These are phyloP conservation scores for Tyria jacobaeae DNA, from an alignment of 2,888 invertebrate species.

Conservation along the genomic window DNA sequence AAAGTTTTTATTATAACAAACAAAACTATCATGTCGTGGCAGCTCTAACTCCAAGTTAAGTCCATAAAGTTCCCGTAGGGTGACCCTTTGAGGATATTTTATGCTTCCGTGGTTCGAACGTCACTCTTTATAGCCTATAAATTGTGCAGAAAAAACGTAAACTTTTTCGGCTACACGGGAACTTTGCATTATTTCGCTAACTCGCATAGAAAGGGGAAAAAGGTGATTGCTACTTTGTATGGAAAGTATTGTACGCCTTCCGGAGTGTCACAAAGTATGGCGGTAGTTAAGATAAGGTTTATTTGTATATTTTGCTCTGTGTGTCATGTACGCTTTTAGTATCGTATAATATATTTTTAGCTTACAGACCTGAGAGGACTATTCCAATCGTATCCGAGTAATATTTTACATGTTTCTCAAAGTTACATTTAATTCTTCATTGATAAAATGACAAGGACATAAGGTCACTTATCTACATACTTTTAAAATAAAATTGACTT, in stretches of 20 bases:
- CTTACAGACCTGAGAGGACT: too few species aligned
- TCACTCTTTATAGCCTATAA: constrained; percentile 74
- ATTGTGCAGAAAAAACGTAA: constrained; percentile 66
- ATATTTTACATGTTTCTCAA: too few species aligned
- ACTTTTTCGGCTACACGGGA: constrained; percentile 62
- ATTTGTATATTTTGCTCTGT: constrained; percentile 27
- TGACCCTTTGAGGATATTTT: constrained; percentile 68
- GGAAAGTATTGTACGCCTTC: constrained; percentile 39
- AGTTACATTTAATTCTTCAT: too few species aligned
- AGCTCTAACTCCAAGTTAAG: constrained; percentile 60
- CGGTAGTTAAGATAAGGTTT: constrained; percentile 25
- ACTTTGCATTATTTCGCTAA: constrained; percentile 55
- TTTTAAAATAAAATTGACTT: too few species aligned
- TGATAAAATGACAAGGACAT: too few species aligned
- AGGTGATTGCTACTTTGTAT: constrained; percentile 48
- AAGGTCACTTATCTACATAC: too few species aligned
- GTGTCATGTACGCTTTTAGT: not conserved
- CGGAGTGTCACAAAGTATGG: constrained; percentile 25
- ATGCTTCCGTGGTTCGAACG: constrained; percentile 63
- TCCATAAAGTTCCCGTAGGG: constrained; percentile 66
- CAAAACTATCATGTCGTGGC: constrained; percentile 51
- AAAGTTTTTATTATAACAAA: constrained; percentile 50
- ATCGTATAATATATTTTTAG: too few species aligned
- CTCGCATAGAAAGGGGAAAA: constrained; percentile 45
- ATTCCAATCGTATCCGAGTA: too few species aligned